Evolutionary conservation across 2,797 vertebrate species (phyloP).

Genomic region (Enteromius trimaculatus): DNA sequence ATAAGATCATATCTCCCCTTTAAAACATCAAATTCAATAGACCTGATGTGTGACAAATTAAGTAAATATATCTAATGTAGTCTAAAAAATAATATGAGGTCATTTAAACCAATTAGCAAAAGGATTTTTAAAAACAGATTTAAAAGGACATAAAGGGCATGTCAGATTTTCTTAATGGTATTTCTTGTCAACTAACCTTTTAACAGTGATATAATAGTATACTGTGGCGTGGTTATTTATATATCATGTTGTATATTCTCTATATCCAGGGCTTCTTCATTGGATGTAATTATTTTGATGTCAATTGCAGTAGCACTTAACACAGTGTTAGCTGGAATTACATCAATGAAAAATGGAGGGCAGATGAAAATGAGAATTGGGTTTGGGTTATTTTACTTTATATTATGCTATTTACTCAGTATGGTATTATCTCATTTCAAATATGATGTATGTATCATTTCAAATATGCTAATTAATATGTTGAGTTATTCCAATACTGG

Average conservation of each 20-base stretch:
- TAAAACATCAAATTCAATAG: not conserved
- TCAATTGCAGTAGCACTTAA: not conserved
- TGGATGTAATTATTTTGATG: slow-evolving; percentile 3
- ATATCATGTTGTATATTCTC: not conserved
- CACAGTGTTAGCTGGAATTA: not conserved
- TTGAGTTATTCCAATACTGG: too few relatives aligned
- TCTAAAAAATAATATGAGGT: not conserved
- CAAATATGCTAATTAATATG: too few relatives aligned
- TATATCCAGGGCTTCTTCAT: not conserved
- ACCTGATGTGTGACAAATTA: not conserved
- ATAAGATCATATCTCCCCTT: too few relatives aligned
- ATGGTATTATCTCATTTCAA: too few relatives aligned
- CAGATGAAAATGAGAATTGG: not conserved
- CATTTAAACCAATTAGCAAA: not conserved
- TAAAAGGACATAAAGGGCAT: not conserved
- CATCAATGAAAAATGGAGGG: not conserved
- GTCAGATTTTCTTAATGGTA: not conserved
- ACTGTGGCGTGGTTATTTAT: not conserved
- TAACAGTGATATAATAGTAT: not conserved
- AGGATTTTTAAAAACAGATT: not conserved
- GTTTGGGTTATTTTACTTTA: not conserved
- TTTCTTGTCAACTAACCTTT: not conserved
- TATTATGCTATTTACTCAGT: too few relatives aligned
- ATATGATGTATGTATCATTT: too few relatives aligned
- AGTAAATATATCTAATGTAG: not conserved